Base-by-base conservation (phyloP, 2,888 invertebrate genomes). In the Rutpela maculata region DNA sequence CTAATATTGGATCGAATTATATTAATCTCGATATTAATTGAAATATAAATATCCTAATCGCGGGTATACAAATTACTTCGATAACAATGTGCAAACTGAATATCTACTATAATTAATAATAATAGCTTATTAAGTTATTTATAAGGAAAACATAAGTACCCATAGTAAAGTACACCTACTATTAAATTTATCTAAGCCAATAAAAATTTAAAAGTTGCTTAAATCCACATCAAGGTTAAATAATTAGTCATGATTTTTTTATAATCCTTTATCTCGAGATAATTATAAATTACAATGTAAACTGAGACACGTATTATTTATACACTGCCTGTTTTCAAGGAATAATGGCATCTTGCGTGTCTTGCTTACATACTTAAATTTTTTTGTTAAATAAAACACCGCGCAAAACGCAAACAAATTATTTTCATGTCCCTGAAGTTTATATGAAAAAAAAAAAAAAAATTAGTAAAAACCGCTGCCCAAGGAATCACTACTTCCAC, bases 261-360 rank as follows among this genome's bases (percentile, higher is more conserved):
- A 35, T 35, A 35, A 35, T 35, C 9, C 31, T 35, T 35, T 35
- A 50, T 50, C n/a, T 50, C 12, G n/a, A n/a, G 50, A 50, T 50
- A n/a, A n/a, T 50, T 50, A 50, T 50, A 50, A 50, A n/a, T 50
- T n/a, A 50, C 50, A 50, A 50, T 50, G 50, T 15, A 50, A 50
- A n/a, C 15, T 50, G n/a, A 50, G 50, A 43, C 2, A 43, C 12
- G 15, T n/a, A 4, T 50, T 50, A 50, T 50, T 50, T 50, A 50
- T 50, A 3, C 50, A 50, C n/a, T 17, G n/a, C 5, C 50, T 50
- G n/a, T 50, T 50, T 50, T 50, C 50, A 50, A 50, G 50, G 50
- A 50, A 50, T 35, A 35, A 35, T 35, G 9, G 7, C 31, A 35
- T 35, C 31, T 9, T 35, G 22, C 22, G 31, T 35, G 9, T 9